These are phyloP conservation scores for Platalea minor DNA, from an alignment of 2,797 vertebrate species.

Conservation along the genomic window DNA sequence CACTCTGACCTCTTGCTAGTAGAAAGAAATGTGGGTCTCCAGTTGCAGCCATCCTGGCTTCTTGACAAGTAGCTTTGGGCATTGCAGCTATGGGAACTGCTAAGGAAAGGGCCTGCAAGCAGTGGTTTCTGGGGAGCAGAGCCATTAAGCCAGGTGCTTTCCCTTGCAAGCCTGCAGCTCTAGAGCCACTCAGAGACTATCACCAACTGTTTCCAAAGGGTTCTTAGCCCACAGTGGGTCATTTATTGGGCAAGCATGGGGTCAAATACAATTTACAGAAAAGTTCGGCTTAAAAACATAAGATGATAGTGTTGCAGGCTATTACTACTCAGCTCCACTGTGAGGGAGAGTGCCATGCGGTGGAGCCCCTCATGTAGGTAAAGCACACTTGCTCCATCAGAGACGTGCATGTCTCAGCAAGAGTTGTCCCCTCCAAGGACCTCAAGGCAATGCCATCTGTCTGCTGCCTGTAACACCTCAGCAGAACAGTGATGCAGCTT, in stretches of 20 bases:
- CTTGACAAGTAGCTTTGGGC: background rate
- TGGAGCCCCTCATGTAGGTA: background rate
- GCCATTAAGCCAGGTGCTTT: background rate
- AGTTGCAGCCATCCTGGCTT: background rate
- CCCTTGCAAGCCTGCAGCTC: background rate
- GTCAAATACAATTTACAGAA: background rate
- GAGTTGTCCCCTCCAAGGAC: background rate
- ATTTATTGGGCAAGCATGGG: background rate
- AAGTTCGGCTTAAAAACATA: background rate
- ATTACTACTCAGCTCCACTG: background rate
- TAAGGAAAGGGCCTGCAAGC: background rate
- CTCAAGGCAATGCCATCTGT: background rate
- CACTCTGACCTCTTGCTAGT: background rate
- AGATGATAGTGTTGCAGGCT: background rate
- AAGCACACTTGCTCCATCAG: background rate
- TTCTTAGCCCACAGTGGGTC: background rate
- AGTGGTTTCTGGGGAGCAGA: background rate
- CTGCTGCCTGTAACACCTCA: background rate
- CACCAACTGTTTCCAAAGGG: accelerated
- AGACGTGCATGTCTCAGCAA: background rate
- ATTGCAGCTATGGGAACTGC: accelerated
- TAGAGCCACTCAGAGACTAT: background rate
- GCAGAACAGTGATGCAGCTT: background rate
- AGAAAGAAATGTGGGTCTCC: accelerated
- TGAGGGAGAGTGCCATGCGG: background rate